Evolutionary conservation across 2,797 vertebrate species (phyloP).

Genomic region (Spatula versicolor): DNA sequence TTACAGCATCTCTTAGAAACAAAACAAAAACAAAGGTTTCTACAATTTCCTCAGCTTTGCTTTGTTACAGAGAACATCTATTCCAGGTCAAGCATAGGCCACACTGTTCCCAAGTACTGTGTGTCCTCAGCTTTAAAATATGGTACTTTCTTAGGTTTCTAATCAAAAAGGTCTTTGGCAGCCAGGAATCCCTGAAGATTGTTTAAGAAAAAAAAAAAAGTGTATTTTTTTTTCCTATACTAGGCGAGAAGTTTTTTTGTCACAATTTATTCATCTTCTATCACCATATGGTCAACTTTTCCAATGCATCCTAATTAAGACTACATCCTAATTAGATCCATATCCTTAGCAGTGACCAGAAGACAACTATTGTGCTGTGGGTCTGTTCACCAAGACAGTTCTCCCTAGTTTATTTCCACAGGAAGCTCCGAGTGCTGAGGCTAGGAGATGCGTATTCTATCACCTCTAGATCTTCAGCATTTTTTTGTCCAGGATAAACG

Average conservation of each 20-base stretch:
- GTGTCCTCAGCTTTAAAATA: neutral
- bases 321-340: neutral
- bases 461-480: neutral
- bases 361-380: neutral
- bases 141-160: neutral
- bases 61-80: neutral
- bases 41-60: neutral
- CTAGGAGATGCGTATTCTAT: neutral
- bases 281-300: conserved; percentile 51
- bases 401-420: neutral
- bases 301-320: conserved; percentile 25
- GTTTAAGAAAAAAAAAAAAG: neutral
- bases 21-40: neutral
- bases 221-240: neutral
- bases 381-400: neutral
- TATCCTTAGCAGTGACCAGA: neutral
- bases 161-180: neutral
- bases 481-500: neutral
- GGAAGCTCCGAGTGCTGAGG: neutral
- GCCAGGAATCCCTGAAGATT: neutral
- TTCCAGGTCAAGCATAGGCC: neutral
- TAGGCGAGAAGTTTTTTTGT: neutral
- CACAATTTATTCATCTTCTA: neutral
- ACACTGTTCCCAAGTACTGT: neutral
- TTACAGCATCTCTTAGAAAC: neutral